A percentile compares a stretch with the other conserved stretches of the same genome.
phyloP scores from a whole-genome alignment of 1,140 invertebrate genomes.

The Pectinophora gossypiella region DNA sequence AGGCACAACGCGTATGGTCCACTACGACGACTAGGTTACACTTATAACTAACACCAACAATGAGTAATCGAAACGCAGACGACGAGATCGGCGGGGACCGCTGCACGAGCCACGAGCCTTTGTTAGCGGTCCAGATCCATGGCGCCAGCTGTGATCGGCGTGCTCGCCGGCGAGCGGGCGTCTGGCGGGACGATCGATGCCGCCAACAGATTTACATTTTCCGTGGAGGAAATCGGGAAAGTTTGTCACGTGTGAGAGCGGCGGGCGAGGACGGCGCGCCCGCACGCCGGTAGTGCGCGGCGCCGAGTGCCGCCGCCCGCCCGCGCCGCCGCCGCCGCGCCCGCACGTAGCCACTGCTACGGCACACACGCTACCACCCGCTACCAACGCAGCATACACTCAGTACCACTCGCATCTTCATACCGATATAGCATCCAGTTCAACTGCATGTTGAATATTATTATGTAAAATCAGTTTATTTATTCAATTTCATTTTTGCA shows the following conservation, averaged over 20 bases:
- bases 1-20: slow-evolving; percentile 67
- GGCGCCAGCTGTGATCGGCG: slow-evolving; percentile 63
- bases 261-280: slow-evolving; percentile 57
- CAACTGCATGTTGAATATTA: too few species aligned
- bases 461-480: too few species aligned
- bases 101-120: slow-evolving; percentile 47
- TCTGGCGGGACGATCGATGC: slow-evolving; percentile 65
- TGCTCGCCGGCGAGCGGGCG: slow-evolving; percentile 50
- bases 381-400: neutral
- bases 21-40: slow-evolving; percentile 48
- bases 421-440: too few species aligned
- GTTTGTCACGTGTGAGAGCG: slow-evolving; percentile 56
- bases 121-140: slow-evolving; percentile 58
- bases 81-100: slow-evolving; percentile 38
- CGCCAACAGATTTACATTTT: slow-evolving; percentile 71
- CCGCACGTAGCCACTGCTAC: slow-evolving; percentile 14
- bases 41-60: slow-evolving; percentile 56
- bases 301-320: slow-evolving; percentile 68
- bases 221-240: slow-evolving; percentile 67
- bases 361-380: slow-evolving; percentile 8
- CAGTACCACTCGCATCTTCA: neutral
- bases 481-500: too few species aligned
- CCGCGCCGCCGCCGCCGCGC: slow-evolving; percentile 30
- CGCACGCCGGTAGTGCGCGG: slow-evolving; percentile 65
- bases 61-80: slow-evolving; percentile 37